Conservation (phyloP, 2,888 invertebrate species). For the Gordius sp. region DNA sequence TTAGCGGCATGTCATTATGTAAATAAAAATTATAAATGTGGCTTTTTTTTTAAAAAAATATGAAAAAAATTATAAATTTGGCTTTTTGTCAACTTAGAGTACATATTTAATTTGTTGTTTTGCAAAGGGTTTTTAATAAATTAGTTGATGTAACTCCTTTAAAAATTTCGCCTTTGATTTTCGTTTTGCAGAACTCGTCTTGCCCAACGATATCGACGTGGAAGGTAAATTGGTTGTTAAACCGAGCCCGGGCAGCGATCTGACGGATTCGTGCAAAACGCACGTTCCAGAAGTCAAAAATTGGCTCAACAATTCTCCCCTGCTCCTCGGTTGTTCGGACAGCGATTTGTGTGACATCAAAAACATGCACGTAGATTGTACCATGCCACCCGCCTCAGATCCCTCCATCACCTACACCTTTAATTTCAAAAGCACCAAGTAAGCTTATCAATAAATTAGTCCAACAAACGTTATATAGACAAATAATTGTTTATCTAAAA, state of each 20-base stretch:
- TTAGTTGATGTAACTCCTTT: too few species aligned
- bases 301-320: constrained; percentile 12
- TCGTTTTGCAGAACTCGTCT: not conserved
- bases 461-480: too few species aligned
- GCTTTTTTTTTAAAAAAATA: too few species aligned
- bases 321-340: constrained; percentile 2
- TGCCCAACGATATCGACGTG: not conserved
- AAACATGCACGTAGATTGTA: not conserved
- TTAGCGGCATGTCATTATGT: too few species aligned
- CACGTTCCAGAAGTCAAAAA: not conserved
- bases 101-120: too few species aligned
- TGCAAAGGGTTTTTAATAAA: too few species aligned
- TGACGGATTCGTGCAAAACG: not conserved
- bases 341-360: constrained; percentile 5
- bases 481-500: too few species aligned
- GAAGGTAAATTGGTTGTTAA: not conserved
- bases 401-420: not conserved
- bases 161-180: too few species aligned
- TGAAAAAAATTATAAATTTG: too few species aligned
- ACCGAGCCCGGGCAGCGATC: not conserved
- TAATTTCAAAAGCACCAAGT: not conserved
- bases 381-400: not conserved
- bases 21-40: too few species aligned
- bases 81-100: too few species aligned
- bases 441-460: not conserved